Base-by-base conservation (phyloP, 2,113 vertebrate genomes). In the Myrmophylax atrothorax region DNA sequence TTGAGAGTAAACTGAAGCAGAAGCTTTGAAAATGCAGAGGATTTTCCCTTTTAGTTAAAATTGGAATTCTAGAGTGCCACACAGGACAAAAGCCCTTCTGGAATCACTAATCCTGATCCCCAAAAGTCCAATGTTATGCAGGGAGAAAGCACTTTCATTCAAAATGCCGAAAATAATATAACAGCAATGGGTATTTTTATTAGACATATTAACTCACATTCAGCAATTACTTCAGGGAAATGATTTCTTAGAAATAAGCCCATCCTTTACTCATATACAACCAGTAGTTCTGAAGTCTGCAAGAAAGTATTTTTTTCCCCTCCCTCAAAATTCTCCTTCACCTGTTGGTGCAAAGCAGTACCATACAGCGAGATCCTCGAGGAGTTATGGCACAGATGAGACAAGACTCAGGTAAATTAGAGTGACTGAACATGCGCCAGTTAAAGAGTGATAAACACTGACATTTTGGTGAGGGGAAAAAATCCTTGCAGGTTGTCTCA, bases 121-220 rank as follows among this genome's bases (percentile, higher is more conserved):
- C 8, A 0, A 3, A 78, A 88, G 5, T n/a, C 33, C 47, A 59
- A 12, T 28, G 31, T 31, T 40, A 28, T 1, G 7, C 2, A 67
- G 18, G 17, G 9, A 75, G n/a, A 58, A 50, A 74, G 14, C 25
- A 47, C 5, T 42, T 49, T 58, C 33, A 47, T 33, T 38, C 35
- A 33, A 22, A 20, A 35, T 29, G 58, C 22, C 73, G 26, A 68
- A 59, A 82, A 55, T 7, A 64, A 60, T 38, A 10, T 12, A 79
- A 83, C 0, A 83, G 28, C 20, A 74, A 29, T 12, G 68, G 8
- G 10, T 8, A 42, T 53, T 94, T 53, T 94, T 67, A 31, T 74
- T 74, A 67, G 25, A 86, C 25, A 76, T 63, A 66, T 0, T 58
- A 18, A 60, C 26, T 58, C 10, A 55, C 37, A 64, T 10, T 26